These are phyloP conservation scores for Scylla paramamosain DNA, from an alignment of 1,140 invertebrate genomes.

Conservation along the genomic window DNA sequence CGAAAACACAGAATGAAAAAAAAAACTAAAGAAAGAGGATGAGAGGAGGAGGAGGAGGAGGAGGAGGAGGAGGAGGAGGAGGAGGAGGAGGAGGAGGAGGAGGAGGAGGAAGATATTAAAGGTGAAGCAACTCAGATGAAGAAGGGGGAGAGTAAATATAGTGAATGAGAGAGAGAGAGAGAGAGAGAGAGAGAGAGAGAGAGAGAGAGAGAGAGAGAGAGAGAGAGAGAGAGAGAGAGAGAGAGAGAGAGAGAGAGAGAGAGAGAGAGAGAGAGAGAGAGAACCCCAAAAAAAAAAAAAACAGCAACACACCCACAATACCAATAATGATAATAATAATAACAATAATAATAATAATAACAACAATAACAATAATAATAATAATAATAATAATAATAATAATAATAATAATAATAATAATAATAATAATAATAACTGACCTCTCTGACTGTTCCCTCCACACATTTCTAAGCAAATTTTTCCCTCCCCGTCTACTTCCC, in stretches of 20 bases:
- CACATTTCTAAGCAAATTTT: not conserved
- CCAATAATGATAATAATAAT: too few species aligned
- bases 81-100: not conserved
- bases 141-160: not conserved
- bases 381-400: too few species aligned
- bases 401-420: too few species aligned
- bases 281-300: too few species aligned
- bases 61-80: not conserved
- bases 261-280: not conserved
- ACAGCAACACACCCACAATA: too few species aligned
- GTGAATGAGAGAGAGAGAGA: constrained; percentile 38
- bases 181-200: constrained; percentile 48
- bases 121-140: not conserved
- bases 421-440: too few species aligned
- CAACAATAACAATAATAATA: too few species aligned
- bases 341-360: too few species aligned
- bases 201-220: not conserved
- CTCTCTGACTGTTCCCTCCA: not conserved
- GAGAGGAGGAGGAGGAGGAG: not conserved
- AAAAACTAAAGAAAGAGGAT: not conserved
- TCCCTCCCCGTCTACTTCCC: not conserved
- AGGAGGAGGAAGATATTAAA: not conserved
- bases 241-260: not conserved
- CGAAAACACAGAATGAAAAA: not conserved
- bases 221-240: not conserved